Evolutionary conservation across 2,888 invertebrate genomes (phyloP).

Genomic region (Fragum whitleyi): DNA sequence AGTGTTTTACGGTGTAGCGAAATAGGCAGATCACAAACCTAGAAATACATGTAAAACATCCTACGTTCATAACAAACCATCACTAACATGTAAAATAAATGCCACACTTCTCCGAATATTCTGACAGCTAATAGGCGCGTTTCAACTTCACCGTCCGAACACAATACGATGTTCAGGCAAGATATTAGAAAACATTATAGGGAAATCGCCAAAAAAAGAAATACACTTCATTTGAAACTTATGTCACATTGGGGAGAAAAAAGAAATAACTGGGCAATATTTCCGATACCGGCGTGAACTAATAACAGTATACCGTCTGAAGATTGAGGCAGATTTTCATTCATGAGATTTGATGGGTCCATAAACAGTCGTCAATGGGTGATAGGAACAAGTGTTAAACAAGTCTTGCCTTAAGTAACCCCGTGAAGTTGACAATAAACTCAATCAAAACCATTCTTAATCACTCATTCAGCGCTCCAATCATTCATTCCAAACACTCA

Average conservation of each 20-base stretch:
- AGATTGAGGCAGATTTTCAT: background rate
- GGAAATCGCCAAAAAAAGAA: background rate
- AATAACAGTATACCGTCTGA: background rate
- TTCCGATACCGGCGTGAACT: background rate
- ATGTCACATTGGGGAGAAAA: background rate
- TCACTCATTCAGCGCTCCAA: too few species aligned
- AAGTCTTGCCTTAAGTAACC: too few species aligned
- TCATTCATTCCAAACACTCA: too few species aligned
- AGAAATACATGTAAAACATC: background rate
- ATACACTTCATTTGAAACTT: background rate
- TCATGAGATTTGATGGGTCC: background rate
- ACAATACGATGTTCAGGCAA: background rate
- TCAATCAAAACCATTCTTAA: too few species aligned
- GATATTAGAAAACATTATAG: background rate
- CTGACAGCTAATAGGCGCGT: conserved; percentile 9
- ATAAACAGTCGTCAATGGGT: too few species aligned
- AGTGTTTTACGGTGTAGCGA: too few species aligned
- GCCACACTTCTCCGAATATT: background rate
- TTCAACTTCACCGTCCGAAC: background rate
- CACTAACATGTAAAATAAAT: conserved; percentile 17
- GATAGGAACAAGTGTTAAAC: too few species aligned
- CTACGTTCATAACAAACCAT: background rate
- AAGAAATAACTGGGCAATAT: background rate
- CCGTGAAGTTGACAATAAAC: too few species aligned
- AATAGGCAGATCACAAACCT: too few species aligned